Evolutionary conservation across 2,888 invertebrate species (phyloP), one percentile per base, ranked within the genome.

Genomic region (Pandemis cinnamomeana): DNA sequence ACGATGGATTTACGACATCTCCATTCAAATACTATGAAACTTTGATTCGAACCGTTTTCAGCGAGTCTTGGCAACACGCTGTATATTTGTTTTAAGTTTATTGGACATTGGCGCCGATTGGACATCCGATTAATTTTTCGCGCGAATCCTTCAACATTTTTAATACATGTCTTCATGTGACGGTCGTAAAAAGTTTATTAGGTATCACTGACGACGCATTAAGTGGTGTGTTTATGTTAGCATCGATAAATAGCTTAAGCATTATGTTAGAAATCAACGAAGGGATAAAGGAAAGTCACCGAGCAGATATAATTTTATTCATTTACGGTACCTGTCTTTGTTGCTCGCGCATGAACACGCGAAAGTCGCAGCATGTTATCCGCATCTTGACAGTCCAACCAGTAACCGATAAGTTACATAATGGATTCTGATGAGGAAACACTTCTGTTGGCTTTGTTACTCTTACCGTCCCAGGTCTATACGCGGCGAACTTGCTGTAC

Each of bases 21-120:
- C 58, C 69, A 72, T 64, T 72, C 69, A 72, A 72, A 69, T 72
- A 72, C 63, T 64, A 72, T 72, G 69, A 72, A 72, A 72, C 72
- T 69, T 69, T 72, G 72, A 72, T 72, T 72, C 64, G 72, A 36
- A 72, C 67, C 67, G 72, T 68, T 67, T 67, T 64, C 64, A 69
- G 58, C 13, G 67, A 46, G 66, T 72, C 64, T 72, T 72, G 67
- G 62, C 72, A 72, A 62, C 62, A 44, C 41, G 20, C 41, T 51
- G 51, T 61, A 46, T 63, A 53, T 61, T 67, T 6, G 46, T 53
- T 15, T 36, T 60, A 67, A 55, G 67, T 72, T 71, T 67, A 72
- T 67, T 72, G 60, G 27, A 44, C 53, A 61, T 20, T 55, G 67
- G 55, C 63, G 68, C 20, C 55, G 4, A 20, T 63, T 68, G 44